Evolutionary conservation across 1,140 invertebrate genomes (phyloP).

Genomic region (Caenorhabditis brenneri): DNA sequence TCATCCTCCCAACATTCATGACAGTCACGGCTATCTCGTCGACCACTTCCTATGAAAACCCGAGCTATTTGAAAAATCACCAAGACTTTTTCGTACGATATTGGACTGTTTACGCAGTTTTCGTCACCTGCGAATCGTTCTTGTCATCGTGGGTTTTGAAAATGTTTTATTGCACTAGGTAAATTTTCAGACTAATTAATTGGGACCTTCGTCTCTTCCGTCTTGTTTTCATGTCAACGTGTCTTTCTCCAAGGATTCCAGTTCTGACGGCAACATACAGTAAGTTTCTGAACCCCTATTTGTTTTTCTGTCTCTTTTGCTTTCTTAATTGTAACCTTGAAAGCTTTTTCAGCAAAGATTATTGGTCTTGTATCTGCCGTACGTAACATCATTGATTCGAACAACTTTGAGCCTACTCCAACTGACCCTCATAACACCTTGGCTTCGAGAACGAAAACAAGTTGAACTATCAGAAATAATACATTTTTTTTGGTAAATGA

Average conservation of each 20-base stretch:
- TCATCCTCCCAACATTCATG: neutral
- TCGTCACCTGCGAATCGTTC: conserved; percentile 16
- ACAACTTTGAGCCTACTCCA: neutral
- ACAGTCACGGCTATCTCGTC: neutral
- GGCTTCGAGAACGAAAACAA: neutral
- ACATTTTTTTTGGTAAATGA: neutral
- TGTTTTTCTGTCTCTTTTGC: neutral
- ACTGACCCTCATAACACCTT: neutral
- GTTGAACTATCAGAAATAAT: neutral
- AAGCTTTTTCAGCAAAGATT: neutral
- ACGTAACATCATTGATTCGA: neutral
- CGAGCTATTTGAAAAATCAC: neutral
- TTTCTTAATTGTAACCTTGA: neutral
- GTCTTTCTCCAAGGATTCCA: neutral
- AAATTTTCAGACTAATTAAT: neutral
- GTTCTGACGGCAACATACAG: neutral
- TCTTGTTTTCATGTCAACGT: neutral
- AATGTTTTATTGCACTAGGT: neutral
- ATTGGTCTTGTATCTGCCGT: neutral
- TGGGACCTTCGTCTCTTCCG: conserved; percentile 26
- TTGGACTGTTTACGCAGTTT: conserved; percentile 28
- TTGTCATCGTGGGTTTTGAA: neutral
- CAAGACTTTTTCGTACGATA: neutral
- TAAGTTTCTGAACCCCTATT: neutral
- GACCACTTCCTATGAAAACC: neutral